Conservation (phyloP, 1,140 invertebrate species). For the Polypedilum vanderplanki region DNA sequence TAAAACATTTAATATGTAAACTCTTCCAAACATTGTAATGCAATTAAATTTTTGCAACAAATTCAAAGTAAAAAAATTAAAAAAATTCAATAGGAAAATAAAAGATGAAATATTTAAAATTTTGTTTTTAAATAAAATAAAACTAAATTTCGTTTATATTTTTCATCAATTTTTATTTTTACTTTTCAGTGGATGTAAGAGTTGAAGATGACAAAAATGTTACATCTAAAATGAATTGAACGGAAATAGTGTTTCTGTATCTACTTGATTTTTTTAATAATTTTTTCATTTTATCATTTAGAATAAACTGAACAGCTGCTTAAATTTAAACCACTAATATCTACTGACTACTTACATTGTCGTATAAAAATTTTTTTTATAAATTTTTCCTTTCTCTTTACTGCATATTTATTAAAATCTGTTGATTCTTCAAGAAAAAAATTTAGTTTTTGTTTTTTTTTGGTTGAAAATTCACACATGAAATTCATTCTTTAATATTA, state of each 20-base stretch:
- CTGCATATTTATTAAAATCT: no score
- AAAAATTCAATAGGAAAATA: not conserved
- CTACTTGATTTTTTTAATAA: not conserved
- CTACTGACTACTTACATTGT: conserved; percentile 12
- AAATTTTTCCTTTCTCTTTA: not conserved
- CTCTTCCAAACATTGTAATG: no score
- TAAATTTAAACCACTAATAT: not conserved
- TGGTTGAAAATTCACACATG: no score
- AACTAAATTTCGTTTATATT: not conserved
- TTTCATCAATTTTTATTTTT: not conserved
- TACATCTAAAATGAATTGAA: conserved; percentile 14
- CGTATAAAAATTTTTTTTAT: conserved; percentile 1
- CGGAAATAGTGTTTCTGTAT: not conserved
- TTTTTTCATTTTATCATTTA: not conserved
- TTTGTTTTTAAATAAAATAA: not conserved
- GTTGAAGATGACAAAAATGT: not conserved
- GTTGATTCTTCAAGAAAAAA: no score
- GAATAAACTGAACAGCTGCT: conserved; percentile 17
- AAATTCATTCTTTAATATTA: no score
- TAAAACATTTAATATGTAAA: no score
- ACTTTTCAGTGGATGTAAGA: not conserved
- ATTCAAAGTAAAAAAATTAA: not conserved
- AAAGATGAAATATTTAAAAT: not conserved
- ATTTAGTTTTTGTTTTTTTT: no score
- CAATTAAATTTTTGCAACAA: not conserved